phyloP scores from a whole-genome alignment of 2,113 vertebrate species.

The Anoplopoma fimbria region DNA sequence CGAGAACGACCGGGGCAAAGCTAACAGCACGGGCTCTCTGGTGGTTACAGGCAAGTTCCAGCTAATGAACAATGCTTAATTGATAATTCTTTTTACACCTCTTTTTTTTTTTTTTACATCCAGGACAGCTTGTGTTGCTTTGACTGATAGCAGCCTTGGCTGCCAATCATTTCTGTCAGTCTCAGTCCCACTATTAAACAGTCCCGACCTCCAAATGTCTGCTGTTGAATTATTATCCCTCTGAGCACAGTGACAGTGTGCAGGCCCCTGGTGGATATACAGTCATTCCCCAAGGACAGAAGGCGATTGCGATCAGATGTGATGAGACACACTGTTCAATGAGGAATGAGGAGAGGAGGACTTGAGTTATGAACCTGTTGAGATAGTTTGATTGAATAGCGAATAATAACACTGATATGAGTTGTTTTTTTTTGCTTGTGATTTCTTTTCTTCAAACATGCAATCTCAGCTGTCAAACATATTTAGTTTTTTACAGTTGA shows the following conservation, averaged over 20 bases:
- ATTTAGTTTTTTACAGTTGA: background rate
- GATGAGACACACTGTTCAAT: conserved; percentile 18
- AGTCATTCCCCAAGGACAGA: conserved; percentile 40
- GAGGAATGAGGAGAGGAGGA: background rate
- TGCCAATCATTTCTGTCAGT: conserved; percentile 36
- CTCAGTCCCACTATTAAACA: conserved; percentile 8
- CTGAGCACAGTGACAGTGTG: conserved; percentile 25
- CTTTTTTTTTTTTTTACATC: background rate
- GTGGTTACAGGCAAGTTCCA: conserved; percentile 88
- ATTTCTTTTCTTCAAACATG: background rate
- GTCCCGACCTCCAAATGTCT: conserved; percentile 54
- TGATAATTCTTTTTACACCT: background rate
- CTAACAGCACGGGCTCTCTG: conserved; percentile 92
- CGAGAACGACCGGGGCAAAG: conserved; percentile 93
- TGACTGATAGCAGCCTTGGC: conserved; percentile 40
- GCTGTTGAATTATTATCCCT: conserved; percentile 37
- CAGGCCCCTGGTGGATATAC: conserved; percentile 27
- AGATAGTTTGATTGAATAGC: conserved; percentile 1
- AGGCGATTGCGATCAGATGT: conserved; percentile 20
- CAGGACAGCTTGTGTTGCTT: background rate
- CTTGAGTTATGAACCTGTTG: conserved; percentile 17
- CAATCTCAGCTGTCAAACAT: conserved; percentile 33
- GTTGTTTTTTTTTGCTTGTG: background rate
- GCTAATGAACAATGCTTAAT: background rate
- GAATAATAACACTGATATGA: background rate